These are phyloP conservation scores for Heteractis magnifica DNA, from an alignment of 92 coral and sea anemone genomes.

Conservation along the genomic window DNA sequence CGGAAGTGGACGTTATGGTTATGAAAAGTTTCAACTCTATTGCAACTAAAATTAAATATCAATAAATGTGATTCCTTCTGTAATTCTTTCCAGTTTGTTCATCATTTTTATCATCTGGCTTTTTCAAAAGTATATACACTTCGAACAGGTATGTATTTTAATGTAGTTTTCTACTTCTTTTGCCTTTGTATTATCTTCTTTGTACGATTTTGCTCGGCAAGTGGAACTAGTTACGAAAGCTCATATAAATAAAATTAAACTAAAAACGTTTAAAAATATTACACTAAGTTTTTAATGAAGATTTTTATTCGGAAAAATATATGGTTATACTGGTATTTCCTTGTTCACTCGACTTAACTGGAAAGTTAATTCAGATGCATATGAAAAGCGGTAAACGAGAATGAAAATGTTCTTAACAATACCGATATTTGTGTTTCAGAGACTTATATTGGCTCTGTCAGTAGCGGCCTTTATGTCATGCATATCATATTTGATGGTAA, in stretches of 20 bases:
- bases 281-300: no score
- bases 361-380: no score
- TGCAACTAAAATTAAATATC: not conserved
- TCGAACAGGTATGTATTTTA: constrained; percentile 61
- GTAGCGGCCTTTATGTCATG: constrained; percentile 70
- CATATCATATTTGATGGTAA: constrained; percentile 72
- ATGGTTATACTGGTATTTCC: no score
- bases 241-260: no score
- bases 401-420: no score
- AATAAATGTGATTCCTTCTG: not conserved
- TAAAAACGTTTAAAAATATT: no score
- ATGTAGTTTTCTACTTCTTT: not conserved
- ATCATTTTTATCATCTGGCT: constrained; percentile 72
- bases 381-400: no score
- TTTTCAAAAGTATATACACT: constrained; percentile 73
- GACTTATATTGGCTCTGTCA: constrained; percentile 71
- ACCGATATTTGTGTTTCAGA: constrained; percentile 30
- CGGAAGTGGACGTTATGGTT: no score
- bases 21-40: no score
- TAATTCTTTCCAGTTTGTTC: constrained; percentile 47
- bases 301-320: no score
- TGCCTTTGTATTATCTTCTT: not conserved
- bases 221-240: not conserved
- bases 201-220: not conserved
- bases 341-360: no score